A percentile compares a stretch with the other conserved stretches of the same genome.
These are phyloP conservation scores for Zaprionus lineosus DNA, from an alignment of 2,888 invertebrate species.

Conservation along the genomic window DNA sequence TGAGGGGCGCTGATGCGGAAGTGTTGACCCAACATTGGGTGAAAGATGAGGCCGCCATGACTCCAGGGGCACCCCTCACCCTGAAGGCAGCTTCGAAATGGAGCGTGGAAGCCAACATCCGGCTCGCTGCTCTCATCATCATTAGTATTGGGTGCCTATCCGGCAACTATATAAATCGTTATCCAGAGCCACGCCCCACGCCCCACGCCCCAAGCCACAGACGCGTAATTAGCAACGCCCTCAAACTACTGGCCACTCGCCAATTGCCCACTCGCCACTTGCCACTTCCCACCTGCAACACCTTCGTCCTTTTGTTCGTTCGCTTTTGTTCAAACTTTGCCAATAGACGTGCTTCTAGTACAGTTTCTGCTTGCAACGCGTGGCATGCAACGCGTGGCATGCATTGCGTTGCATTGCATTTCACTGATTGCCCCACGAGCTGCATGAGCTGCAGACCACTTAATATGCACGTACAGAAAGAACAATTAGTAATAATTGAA, in stretches of 20 bases:
- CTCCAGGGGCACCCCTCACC: too few relatives aligned
- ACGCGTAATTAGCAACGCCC: slow-evolving; percentile 17
- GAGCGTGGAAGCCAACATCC: not conserved
- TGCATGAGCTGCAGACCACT: too few relatives aligned
- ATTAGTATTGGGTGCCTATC: slow-evolving; percentile 33
- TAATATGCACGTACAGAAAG: too few relatives aligned
- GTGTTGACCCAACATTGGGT: slow-evolving; percentile 37
- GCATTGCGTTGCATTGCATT: too few relatives aligned
- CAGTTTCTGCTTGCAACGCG: slow-evolving; percentile 17
- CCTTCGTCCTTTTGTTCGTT: too few relatives aligned
- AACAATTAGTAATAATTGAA: too few relatives aligned
- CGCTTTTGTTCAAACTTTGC: slow-evolving; percentile 12
- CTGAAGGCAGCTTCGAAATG: slow-evolving; percentile 1
- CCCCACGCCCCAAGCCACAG: not conserved
- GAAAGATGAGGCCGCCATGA: too few relatives aligned
- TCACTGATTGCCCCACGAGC: too few relatives aligned
- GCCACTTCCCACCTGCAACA: too few relatives aligned
- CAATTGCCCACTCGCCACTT: too few relatives aligned
- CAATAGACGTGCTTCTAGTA: slow-evolving; percentile 7
- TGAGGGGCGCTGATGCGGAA: slow-evolving; percentile 53
- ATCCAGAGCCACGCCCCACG: slow-evolving; percentile 22
- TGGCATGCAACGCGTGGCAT: too few relatives aligned
- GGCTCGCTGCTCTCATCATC: slow-evolving; percentile 10
- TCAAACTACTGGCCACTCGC: too few relatives aligned
- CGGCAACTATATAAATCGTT: slow-evolving; percentile 15